Conservation (phyloP, 2,888 invertebrate genomes). For the Cataglyphis cursor region DNA sequence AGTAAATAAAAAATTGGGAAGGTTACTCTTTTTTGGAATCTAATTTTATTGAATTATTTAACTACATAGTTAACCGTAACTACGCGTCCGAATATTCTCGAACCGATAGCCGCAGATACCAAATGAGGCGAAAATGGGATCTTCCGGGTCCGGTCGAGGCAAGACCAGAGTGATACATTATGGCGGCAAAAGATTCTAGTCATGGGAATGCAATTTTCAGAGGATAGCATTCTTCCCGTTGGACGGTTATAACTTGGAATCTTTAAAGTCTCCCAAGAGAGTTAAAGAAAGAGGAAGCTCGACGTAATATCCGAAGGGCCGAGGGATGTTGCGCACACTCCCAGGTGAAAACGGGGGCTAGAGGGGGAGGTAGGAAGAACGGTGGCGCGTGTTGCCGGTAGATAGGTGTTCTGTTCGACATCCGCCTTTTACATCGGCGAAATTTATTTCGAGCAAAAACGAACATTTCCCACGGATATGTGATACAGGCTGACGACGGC, state of each 20-base stretch:
- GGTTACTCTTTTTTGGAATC: neutral
- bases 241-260: slow-evolving; percentile 51
- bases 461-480: slow-evolving; percentile 57
- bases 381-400: slow-evolving; percentile 41
- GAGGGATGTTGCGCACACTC: neutral
- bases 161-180: slow-evolving; percentile 43
- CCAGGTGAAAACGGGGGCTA: neutral
- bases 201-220: slow-evolving; percentile 57
- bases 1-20: neutral
- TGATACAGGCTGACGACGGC: slow-evolving; percentile 56
- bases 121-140: neutral
- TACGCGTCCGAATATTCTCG: neutral
- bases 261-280: slow-evolving; percentile 54
- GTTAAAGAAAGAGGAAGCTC: slow-evolving; percentile 4
- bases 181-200: slow-evolving; percentile 41
- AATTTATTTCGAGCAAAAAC: slow-evolving; percentile 61
- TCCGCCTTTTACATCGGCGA: slow-evolving; percentile 11
- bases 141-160: slow-evolving; percentile 9
- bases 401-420: slow-evolving; percentile 22
- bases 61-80: neutral
- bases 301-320: neutral
- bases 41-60: neutral
- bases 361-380: no score
- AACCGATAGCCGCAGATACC: neutral
- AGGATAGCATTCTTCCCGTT: slow-evolving; percentile 38